A percentile compares a stretch with the other conserved stretches of the same genome.
Evolutionary conservation across 64 coral and sea anemone species (phyloP).

Genomic region (Stichodactyla helianthus): DNA sequence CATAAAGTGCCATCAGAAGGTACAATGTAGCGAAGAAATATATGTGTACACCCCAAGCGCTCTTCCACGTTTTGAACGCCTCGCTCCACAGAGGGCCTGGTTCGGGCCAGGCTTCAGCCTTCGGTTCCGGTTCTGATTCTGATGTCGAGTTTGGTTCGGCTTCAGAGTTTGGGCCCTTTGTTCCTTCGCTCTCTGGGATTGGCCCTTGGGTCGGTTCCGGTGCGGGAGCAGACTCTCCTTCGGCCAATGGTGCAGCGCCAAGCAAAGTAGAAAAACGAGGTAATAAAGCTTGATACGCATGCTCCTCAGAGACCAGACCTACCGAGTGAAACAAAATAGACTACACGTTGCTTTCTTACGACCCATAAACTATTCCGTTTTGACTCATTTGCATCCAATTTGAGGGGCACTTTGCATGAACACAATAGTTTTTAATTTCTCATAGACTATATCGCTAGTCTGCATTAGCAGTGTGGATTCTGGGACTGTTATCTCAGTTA

Average conservation of each 20-base stretch:
- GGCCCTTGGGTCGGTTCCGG: neutral
- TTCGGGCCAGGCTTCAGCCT: constrained; percentile 91
- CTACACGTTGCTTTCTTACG: too few species aligned
- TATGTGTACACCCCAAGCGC: constrained; percentile 73
- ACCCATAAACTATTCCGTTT: too few species aligned
- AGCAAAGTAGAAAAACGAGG: neutral
- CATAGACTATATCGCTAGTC: too few species aligned
- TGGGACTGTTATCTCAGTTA: too few species aligned
- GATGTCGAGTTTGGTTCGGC: constrained; percentile 28
- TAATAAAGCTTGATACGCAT: neutral
- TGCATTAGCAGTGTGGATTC: too few species aligned
- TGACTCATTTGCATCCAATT: too few species aligned
- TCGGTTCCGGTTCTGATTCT: constrained; percentile 25
- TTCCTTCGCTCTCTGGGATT: constrained; percentile 23
- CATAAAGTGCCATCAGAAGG: constrained; percentile 62
- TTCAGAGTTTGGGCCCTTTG: constrained; percentile 6
- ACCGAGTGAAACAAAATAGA: neutral
- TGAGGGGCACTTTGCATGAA: too few species aligned
- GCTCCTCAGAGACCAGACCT: neutral
- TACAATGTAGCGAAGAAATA: constrained; percentile 64
- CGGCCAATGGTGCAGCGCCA: constrained; percentile 5
- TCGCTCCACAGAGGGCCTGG: constrained; percentile 83
- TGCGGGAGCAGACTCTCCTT: neutral
- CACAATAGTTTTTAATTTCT: too few species aligned
- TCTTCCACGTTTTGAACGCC: constrained; percentile 75